These are phyloP conservation scores for Microtus richardsoni DNA, from an alignment of 2,113 vertebrate genomes.

Conservation along the genomic window DNA sequence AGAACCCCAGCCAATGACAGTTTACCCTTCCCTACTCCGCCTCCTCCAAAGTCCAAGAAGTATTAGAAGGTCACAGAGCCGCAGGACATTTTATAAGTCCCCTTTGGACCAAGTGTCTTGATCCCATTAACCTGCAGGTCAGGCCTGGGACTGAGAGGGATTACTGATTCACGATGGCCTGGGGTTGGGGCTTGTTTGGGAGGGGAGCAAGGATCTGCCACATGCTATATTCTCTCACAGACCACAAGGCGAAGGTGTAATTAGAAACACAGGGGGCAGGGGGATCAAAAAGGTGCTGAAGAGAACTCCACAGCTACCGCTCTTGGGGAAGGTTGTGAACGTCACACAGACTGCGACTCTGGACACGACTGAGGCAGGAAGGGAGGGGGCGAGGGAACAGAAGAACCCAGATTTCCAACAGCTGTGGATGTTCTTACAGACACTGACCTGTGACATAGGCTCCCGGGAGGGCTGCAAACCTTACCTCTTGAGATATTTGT, in stretches of 20 bases:
- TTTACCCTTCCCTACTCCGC: slow-evolving; percentile 59
- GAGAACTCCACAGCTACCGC: background rate
- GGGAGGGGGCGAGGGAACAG: background rate
- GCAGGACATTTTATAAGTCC: background rate
- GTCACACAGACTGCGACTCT: background rate
- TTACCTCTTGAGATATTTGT: slow-evolving; percentile 77
- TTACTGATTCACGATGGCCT: background rate
- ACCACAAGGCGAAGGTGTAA: background rate
- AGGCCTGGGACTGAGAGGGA: background rate
- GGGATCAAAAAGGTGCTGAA: background rate
- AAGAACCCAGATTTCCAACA: slow-evolving; percentile 75
- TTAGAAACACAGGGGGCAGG: background rate
- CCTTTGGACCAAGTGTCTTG: slow-evolving; percentile 37
- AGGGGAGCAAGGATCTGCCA: background rate
- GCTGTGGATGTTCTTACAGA: slow-evolving; percentile 66
- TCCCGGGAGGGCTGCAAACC: slow-evolving; percentile 28
- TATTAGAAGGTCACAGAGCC: slow-evolving; percentile 37
- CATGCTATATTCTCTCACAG: rapidly evolving
- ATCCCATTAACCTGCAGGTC: background rate
- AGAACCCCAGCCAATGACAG: slow-evolving; percentile 72
- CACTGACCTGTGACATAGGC: slow-evolving; percentile 32
- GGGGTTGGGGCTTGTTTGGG: background rate
- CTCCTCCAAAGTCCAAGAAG: slow-evolving; percentile 58
- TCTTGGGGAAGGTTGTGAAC: slow-evolving; percentile 15
- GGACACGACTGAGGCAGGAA: background rate